A percentile compares a stretch with the other conserved stretches of the same genome.
phyloP scores from a whole-genome alignment of 2,888 invertebrate species.

The Hyposoter dolosus region DNA sequence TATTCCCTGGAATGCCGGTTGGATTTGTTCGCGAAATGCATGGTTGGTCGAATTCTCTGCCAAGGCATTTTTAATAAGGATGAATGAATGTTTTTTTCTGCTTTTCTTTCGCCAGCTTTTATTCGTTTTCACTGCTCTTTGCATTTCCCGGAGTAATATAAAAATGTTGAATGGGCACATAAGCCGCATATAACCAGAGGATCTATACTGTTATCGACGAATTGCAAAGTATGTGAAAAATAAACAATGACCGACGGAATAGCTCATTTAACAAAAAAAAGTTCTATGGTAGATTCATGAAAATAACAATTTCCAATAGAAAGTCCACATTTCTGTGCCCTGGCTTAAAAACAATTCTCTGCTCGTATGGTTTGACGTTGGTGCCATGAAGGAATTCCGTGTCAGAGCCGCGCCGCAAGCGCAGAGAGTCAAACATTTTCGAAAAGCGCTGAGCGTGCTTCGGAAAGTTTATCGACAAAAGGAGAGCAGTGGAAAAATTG shows the following conservation, averaged over 20 bases:
- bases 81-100: constrained; percentile 6
- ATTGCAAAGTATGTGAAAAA: neutral
- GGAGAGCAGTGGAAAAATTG: no score
- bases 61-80: constrained; percentile 38
- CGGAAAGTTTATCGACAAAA: neutral
- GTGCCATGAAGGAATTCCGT: neutral
- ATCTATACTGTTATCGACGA: neutral
- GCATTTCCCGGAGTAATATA: constrained; percentile 1
- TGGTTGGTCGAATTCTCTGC: constrained; percentile 34
- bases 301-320: neutral
- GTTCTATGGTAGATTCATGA: neutral
- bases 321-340: neutral
- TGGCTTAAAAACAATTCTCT: neutral
- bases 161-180: constrained; percentile 8
- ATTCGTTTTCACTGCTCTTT: neutral
- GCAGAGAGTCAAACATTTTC: no score
- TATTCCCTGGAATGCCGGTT: constrained; percentile 32
- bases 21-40: constrained; percentile 25
- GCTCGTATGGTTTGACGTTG: neutral
- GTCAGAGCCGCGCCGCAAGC: no score
- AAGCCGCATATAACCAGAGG: neutral
- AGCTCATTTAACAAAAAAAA: neutral
- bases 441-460: neutral
- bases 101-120: neutral
- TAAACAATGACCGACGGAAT: neutral